These are phyloP conservation scores for Ficedula albicollis DNA, from an alignment of 2,797 vertebrate genomes.

Conservation along the genomic window DNA sequence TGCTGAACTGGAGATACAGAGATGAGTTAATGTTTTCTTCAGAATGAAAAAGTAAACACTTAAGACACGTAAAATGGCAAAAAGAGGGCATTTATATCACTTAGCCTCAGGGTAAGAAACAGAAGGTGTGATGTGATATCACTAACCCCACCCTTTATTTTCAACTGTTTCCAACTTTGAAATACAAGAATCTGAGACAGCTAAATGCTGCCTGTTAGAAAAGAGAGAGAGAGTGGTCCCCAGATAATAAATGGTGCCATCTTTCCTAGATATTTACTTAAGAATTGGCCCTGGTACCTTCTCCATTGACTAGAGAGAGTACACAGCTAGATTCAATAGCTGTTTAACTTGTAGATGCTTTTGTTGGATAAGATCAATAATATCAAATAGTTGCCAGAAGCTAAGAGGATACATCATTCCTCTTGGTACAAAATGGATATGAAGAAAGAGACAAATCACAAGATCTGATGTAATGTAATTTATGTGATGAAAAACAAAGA, in stretches of 20 bases:
- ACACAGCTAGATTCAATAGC: background rate
- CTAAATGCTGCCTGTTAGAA: background rate
- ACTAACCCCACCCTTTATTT: background rate
- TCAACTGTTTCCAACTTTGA: background rate
- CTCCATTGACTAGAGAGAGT: background rate
- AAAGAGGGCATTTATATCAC: background rate
- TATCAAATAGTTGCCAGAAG: background rate
- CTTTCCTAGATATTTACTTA: background rate
- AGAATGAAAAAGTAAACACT: background rate
- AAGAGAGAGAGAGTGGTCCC: background rate
- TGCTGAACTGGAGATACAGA: background rate
- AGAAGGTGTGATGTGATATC: background rate
- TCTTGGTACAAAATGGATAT: background rate
- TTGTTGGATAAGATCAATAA: background rate
- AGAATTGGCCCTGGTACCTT: background rate
- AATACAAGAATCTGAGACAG: background rate
- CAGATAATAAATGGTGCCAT: background rate
- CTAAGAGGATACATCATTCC: background rate
- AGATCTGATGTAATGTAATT: constrained; percentile 31
- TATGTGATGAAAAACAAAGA: constrained; percentile 25
- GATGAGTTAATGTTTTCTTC: background rate
- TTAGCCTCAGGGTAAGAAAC: background rate
- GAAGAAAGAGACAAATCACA: constrained; percentile 57
- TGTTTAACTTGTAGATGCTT: background rate
- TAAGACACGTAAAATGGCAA: background rate